Base-by-base conservation (phyloP, 2,888 invertebrate genomes). In the Steromphala cineraria region DNA sequence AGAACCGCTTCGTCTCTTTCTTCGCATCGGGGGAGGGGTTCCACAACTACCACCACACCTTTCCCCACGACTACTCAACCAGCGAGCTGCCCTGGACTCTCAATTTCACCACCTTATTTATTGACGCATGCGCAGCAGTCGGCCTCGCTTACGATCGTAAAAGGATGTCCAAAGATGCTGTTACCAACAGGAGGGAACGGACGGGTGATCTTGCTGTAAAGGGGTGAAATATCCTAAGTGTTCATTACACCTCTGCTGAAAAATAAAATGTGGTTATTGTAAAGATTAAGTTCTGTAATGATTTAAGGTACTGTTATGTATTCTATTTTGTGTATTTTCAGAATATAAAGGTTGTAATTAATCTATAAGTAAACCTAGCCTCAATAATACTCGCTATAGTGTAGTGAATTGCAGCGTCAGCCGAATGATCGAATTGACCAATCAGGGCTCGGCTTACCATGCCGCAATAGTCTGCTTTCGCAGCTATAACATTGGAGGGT, bases 11-110 rank as follows among this genome's bases (percentile, higher is more conserved):
- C 0, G 97, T 98, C 0, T 95, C 97, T 0, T 89, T 96, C 0
- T 93, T 95, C 53, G 96, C 96, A 0, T 86, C 91, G 8, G 94
- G 94, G 83, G 88, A 94, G 87, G 98, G 98, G 4, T 98, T 97
- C 96, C 98, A 98, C 94, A 98, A 98, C 94, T 98, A 97, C 93
- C 98, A 98, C 92, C 98, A 98, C 94, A 96, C 96, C 0, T 98
- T 98, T 93, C 98, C 98, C 0, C 97, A 97, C 96, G 98, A 98
- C 93, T 98, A 98, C 95, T 96, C 97, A 90, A 96, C 98, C 36
- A 96, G 97, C 7, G 98, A 98, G 93, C 94, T 97, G n/a, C 97
- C 97, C 75, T 46, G 46, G 46, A 84, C 95, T 81, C 93, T 96
- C 19, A 97, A 97, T 92, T 94, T 96, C 87, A 96, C 97, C 0